phyloP scores from a whole-genome alignment of 2,113 vertebrate genomes.

The Empidonax traillii region DNA sequence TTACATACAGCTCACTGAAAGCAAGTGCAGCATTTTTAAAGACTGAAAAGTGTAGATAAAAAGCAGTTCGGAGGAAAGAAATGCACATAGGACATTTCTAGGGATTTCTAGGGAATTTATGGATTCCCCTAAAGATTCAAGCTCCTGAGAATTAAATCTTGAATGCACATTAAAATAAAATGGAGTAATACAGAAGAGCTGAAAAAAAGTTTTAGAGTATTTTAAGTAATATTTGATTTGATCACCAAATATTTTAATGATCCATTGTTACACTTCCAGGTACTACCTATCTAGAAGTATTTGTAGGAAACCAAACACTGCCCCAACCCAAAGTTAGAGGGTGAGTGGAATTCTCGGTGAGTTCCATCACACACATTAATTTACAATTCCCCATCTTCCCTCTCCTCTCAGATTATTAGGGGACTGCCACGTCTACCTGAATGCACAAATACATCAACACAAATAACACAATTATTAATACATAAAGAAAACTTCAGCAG shows the following conservation, averaged over 20 bases:
- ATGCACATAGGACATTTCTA: rapidly evolving
- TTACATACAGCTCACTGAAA: not conserved
- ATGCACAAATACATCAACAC: not conserved
- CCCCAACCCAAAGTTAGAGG: not conserved
- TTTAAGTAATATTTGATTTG: not conserved
- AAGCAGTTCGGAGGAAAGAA: not conserved
- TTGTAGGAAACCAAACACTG: not conserved
- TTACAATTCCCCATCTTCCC: not conserved
- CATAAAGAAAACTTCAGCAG: not conserved
- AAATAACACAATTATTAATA: not conserved
- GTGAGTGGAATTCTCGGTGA: not conserved
- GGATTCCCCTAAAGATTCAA: not conserved
- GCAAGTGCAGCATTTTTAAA: not conserved
- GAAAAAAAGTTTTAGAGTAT: not conserved
- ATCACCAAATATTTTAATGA: not conserved
- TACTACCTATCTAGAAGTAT: not conserved
- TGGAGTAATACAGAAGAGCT: not conserved
- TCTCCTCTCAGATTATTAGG: not conserved
- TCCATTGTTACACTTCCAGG: not conserved
- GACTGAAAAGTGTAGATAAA: not conserved
- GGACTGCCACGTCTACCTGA: not conserved
- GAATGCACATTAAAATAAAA: not conserved
- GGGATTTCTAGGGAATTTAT: not conserved
- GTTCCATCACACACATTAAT: not conserved
- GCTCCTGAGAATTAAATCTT: not conserved